Base-by-base conservation (phyloP, 1,140 invertebrate species). In the Drosophila navojoa region DNA sequence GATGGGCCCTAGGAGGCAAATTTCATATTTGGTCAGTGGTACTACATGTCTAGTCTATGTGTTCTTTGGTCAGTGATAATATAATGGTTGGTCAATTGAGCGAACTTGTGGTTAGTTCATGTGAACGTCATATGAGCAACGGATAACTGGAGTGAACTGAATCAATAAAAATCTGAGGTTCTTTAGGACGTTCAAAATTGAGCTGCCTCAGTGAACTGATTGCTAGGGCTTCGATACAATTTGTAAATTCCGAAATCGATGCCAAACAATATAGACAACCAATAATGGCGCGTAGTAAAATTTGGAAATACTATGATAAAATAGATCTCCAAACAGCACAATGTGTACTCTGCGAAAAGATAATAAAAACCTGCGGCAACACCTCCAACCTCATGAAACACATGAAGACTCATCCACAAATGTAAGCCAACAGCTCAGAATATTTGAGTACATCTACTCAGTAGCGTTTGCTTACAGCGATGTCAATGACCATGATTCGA, bases 271-370 rank as follows among this genome's bases (percentile, higher is more conserved):
- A 35, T 45, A 69, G 35, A 69, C 59, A 63, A 44, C 35, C 59
- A 74, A 63, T 55, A 80, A 79, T 79, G 77, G 77, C 77, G 68
- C 77, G 77, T 47, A 79, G 77, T 50, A 79, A 79, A 73, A 76
- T 79, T 69, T 79, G 77, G 77, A 79, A 79, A 68, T 79, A 73
- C 45, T 79, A 77, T 22, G 77, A 79, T 59, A 79, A 79, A 53
- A 16, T 79, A 19, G 50, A 79, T 55, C 54, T 69, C 13, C 75
- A 69, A 6, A 73, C 74, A 1, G 77, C 77, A 47, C 77, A 73
- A 79, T 79, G 77, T 47, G 32, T 62, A 22, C 64, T 79, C 1
- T 79, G 77, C 74, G 77, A 79, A 45, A 76, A 68, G 22, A 73
- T 77, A 0, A 79, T 79, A 44, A 79, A 77, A 55, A 79, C 77